Evolutionary conservation across 37 sponge, comb jelly and placozoan species (phyloP), one percentile per base, ranked within the genome.

Genomic region (Chondrosia reniformis): DNA sequence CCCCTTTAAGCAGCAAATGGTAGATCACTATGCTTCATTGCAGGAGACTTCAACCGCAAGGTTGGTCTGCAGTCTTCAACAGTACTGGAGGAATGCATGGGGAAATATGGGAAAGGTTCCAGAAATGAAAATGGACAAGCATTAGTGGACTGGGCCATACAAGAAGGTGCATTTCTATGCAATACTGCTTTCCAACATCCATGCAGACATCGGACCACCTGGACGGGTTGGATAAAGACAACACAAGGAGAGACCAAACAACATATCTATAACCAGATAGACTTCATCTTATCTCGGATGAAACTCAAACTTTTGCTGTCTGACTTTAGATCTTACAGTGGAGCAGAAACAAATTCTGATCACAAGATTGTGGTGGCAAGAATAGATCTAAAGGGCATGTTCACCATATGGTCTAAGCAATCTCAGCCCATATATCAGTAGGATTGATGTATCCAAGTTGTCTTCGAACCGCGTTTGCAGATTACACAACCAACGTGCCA

Each of bases 131-230:
- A 64, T 64, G 36, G 66, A 28, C 66, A 64, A 36, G 33, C 7
- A 15, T 12, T 12, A 36, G 33, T 64, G 33, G 66, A 64, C 66
- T 64, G 66, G 66, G 28, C 7, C 28, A 32, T 64, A 32, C 66
- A 64, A 64, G 34, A 10, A 32, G 34, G 33, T 7, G 19, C 33
- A 64, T 64, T 64, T 64, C 66, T 64, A 32, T 64, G 66, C 66
- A 64, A 64, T 64, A 64, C 66, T 33, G 66, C 66, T 33, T 12
- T 64, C 34, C 66, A 64, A 64, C 66, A 64, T 32, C 32, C 66
- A 64, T 33, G 36, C 32, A 4, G 66, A 19, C 66, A 64, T 28
- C 66, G 66, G 28, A 64, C 66, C 66, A 64, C 66, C 19, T 64
- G 66, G 66, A 36, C 28, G 33, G 66, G 66, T 2, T 7, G 66